A percentile compares a stretch with the other conserved stretches of the same genome.
phyloP scores from a whole-genome alignment of 2,797 vertebrate genomes.

The Craterocephalus amniculus region DNA sequence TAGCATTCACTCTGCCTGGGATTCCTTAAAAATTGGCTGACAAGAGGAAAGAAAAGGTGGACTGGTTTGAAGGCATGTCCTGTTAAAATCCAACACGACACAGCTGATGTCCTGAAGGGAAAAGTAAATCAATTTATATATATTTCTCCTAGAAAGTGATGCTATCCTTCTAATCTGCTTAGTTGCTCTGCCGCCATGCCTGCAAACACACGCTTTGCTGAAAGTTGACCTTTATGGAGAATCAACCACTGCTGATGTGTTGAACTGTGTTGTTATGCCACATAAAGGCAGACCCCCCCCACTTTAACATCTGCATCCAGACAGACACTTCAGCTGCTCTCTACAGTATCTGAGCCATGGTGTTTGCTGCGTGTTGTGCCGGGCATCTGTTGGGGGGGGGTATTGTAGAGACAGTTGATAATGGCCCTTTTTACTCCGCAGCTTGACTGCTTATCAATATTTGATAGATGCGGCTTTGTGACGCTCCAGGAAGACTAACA shows the following conservation, averaged over 20 bases:
- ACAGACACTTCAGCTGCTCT: constrained; percentile 24
- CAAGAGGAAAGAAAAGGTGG: background rate
- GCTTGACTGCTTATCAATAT: constrained; percentile 63
- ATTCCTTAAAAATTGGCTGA: constrained; percentile 1
- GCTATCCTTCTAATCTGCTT: constrained; percentile 13
- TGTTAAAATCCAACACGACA: background rate
- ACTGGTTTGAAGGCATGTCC: background rate
- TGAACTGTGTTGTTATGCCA: constrained; percentile 38
- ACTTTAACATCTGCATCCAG: constrained; percentile 17
- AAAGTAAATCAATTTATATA: constrained; percentile 13
- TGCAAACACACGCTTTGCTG: background rate
- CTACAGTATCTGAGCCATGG: constrained; percentile 8
- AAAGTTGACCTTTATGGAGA: constrained; percentile 57
- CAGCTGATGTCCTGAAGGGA: background rate
- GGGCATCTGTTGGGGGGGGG: background rate
- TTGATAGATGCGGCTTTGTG: constrained; percentile 57
- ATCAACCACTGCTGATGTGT: constrained; percentile 19
- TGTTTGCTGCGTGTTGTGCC: background rate
- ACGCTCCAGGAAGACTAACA: constrained; percentile 42
- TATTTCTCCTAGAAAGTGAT: constrained; percentile 24
- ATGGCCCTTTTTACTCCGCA: constrained; percentile 58
- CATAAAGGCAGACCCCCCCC: constrained; percentile 18
- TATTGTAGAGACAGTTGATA: constrained; percentile 40
- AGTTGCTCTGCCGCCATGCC: constrained; percentile 11
- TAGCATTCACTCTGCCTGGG: background rate